phyloP scores from a whole-genome alignment of 1,140 invertebrate species.

The Drosophila fuyamai region DNA sequence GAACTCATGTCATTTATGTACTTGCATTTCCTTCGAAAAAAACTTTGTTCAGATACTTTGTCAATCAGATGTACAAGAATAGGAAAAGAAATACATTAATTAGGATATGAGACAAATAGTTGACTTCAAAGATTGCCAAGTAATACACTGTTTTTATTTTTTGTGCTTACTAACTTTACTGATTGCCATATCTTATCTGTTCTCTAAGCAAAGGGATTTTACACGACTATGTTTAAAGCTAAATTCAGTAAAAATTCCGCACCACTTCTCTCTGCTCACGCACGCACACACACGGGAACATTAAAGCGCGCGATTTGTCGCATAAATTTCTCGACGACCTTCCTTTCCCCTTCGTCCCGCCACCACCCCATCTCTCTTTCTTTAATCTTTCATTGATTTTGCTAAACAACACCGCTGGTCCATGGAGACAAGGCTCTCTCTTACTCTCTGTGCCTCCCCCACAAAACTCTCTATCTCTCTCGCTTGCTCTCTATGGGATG shows the following conservation, averaged over 20 bases:
- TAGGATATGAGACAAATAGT: too few species aligned
- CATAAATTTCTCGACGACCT: slow-evolving; percentile 47
- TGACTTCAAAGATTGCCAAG: too few species aligned
- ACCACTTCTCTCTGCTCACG: neutral
- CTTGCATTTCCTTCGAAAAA: too few species aligned
- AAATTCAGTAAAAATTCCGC: slow-evolving; percentile 13
- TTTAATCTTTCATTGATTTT: slow-evolving; percentile 31
- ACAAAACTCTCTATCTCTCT: neutral
- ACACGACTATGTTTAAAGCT: slow-evolving; percentile 20
- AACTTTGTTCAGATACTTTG: too few species aligned
- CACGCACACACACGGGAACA: slow-evolving; percentile 5
- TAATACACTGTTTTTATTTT: neutral
- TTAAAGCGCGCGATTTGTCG: slow-evolving; percentile 38
- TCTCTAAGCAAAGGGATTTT: slow-evolving; percentile 5
- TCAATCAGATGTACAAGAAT: too few species aligned
- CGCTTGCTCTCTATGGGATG: slow-evolving; percentile 13
- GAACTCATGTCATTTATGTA: too few species aligned
- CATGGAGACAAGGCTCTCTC: slow-evolving; percentile 8
- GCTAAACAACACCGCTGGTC: slow-evolving; percentile 13
- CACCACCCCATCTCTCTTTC: slow-evolving; percentile 4
- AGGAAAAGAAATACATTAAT: too few species aligned
- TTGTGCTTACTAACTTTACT: neutral
- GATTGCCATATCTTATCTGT: slow-evolving; percentile 10
- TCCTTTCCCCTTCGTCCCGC: slow-evolving; percentile 41
- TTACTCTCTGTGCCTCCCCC: slow-evolving; percentile 7